Conservation (phyloP, 2,797 vertebrate species). For the Buceros bicornis region DNA sequence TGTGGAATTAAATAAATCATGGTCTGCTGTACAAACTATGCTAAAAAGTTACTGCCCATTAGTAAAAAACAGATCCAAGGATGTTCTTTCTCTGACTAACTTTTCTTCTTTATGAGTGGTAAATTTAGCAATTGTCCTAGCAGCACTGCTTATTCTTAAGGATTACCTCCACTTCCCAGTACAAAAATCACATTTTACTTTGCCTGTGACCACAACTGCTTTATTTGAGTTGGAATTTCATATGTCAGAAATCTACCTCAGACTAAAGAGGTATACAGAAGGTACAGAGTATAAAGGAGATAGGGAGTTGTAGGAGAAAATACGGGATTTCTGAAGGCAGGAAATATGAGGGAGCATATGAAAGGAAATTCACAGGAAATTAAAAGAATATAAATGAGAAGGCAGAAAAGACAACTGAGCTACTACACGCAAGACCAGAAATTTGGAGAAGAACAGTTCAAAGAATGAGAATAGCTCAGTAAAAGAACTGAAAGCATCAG, state of each 20-base stretch:
- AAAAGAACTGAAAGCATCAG: neutral
- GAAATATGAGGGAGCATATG: neutral
- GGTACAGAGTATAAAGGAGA: neutral
- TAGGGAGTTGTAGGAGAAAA: neutral
- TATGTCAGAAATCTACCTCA: neutral
- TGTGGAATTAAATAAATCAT: slow-evolving; percentile 1
- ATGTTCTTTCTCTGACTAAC: neutral
- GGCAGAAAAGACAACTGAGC: neutral
- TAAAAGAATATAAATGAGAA: neutral
- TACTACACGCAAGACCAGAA: neutral
- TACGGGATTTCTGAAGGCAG: neutral
- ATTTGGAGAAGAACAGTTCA: neutral
- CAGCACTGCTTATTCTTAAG: neutral
- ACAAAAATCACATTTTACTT: neutral
- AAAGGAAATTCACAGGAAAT: neutral
- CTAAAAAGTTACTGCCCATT: neutral
- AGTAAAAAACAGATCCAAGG: neutral
- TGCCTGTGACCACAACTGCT: neutral
- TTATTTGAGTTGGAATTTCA: neutral
- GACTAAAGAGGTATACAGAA: neutral
- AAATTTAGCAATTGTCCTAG: neutral
- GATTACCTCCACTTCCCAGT: neutral
- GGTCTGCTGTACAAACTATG: neutral
- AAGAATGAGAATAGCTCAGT: neutral
- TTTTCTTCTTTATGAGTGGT: neutral